Conservation (phyloP, 92 coral and sea anemone genomes). For the Diadumene lineata region DNA sequence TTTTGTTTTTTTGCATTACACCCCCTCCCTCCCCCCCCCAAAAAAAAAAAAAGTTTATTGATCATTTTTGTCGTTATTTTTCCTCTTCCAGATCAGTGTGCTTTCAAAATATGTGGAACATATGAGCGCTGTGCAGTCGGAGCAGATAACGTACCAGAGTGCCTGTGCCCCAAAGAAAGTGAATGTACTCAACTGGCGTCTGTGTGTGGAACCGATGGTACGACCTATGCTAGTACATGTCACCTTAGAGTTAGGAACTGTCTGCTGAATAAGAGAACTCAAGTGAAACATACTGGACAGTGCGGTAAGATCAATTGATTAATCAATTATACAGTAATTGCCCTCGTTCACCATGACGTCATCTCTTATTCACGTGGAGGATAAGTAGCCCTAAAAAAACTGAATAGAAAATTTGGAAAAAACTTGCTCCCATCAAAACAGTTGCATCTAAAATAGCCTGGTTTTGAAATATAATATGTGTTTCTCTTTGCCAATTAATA, state of each 20-base stretch:
- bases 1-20: no score
- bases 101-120: constrained; percentile 62
- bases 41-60: background rate
- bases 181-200: constrained; percentile 56
- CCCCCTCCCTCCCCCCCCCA: no score
- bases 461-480: no score
- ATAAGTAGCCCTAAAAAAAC: no score
- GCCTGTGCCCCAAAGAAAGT: constrained; percentile 74
- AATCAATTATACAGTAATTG: background rate
- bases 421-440: no score
- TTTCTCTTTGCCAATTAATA: no score
- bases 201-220: constrained; percentile 88
- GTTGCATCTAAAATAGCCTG: no score
- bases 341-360: no score
- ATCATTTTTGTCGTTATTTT: background rate
- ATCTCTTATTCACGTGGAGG: no score
- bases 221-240: constrained; percentile 73
- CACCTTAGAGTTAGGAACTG: constrained; percentile 77
- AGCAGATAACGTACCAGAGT: constrained; percentile 49
- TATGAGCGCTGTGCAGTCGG: constrained; percentile 63
- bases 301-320: constrained; percentile 64
- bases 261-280: constrained; percentile 33
- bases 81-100: constrained; percentile 69
- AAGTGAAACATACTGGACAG: constrained; percentile 59
- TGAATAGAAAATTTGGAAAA: no score